phyloP scores from a whole-genome alignment of 2,797 vertebrate species.

The Yasuhikotakia modesta region DNA sequence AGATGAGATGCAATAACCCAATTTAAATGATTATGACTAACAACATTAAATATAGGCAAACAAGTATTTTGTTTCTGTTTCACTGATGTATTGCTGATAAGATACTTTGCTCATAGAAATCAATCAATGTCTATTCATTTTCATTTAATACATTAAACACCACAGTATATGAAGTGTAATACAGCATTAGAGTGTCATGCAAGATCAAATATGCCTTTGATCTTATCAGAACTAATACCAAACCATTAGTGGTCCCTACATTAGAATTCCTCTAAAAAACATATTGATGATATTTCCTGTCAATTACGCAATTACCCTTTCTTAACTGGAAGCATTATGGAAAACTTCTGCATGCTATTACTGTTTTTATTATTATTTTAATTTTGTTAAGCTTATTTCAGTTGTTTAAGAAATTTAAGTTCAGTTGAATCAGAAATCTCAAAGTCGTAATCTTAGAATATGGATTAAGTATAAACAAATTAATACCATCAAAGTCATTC shows the following conservation, averaged over 20 bases:
- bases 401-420: too few species aligned
- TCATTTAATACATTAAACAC: background rate
- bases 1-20: background rate
- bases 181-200: constrained; percentile 27
- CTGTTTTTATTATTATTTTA: too few species aligned
- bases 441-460: background rate
- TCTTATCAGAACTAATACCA: constrained; percentile 7
- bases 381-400: too few species aligned
- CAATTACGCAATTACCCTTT: background rate
- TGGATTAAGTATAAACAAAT: background rate
- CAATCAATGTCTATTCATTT: background rate
- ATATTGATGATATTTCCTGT: constrained; percentile 4
- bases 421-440: background rate
- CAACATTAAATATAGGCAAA: background rate
- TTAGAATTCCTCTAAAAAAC: constrained; percentile 1
- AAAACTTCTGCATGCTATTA: background rate
- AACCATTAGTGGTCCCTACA: background rate
- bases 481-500: background rate
- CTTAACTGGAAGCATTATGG: background rate
- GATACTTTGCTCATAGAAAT: too few species aligned
- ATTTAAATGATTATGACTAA: background rate
- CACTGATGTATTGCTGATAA: background rate
- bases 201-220: constrained; percentile 14
- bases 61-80: background rate
- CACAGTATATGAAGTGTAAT: background rate